Evolutionary conservation across 2,113 vertebrate species (phyloP).

Genomic region (Mastomys natalensis): DNA sequence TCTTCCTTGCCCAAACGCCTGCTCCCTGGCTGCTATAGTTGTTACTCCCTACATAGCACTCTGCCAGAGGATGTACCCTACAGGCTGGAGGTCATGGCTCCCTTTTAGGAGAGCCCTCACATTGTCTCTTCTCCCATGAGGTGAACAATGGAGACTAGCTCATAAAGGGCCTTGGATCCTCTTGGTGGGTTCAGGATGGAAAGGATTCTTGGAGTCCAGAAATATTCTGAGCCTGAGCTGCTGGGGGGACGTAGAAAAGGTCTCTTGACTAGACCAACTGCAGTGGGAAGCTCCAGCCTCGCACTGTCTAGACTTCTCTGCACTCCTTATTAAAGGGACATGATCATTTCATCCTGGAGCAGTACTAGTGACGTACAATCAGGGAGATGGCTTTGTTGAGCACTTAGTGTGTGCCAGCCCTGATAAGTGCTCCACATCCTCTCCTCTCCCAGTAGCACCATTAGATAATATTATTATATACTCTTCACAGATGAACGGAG

Average conservation of each 20-base stretch:
- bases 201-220: neutral
- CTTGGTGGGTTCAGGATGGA: neutral
- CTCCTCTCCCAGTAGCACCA: neutral
- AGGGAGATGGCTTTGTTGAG: neutral
- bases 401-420: neutral
- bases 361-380: neutral
- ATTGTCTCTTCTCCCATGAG: neutral
- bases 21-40: neutral
- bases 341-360: neutral
- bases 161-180: neutral
- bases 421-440: neutral
- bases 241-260: neutral
- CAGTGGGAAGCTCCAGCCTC: neutral
- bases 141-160: neutral
- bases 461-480: neutral
- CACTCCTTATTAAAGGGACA: conserved; percentile 4
- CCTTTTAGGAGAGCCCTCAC: neutral
- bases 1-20: neutral
- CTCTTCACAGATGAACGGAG: neutral
- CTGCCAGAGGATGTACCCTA: neutral
- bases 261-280: neutral
- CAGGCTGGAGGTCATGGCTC: neutral
- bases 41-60: neutral
- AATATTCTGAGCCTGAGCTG: neutral
- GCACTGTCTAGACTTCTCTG: conserved; percentile 34